These are phyloP conservation scores for Macrobrachium nipponense DNA, from an alignment of 1,140 invertebrate genomes.

Conservation along the genomic window DNA sequence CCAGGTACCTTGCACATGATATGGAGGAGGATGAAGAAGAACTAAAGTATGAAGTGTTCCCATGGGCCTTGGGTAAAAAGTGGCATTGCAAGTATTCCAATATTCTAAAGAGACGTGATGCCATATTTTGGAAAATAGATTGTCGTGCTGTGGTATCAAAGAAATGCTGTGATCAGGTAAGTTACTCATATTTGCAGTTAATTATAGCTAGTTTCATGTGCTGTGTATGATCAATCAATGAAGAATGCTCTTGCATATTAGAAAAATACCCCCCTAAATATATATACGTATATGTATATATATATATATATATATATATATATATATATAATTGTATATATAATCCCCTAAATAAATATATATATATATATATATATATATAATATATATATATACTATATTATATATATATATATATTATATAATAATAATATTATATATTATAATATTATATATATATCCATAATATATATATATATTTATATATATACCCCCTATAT, in stretches of 20 bases:
- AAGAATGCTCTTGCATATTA: too few relatives aligned
- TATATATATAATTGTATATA: slow-evolving; percentile 25
- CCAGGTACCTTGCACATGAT: slow-evolving; percentile 73
- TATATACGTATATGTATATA: too few relatives aligned
- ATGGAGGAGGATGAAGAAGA: slow-evolving; percentile 76
- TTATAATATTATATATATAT: too few relatives aligned
- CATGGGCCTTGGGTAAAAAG: slow-evolving; percentile 70
- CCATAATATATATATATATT: too few relatives aligned
- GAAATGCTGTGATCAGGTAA: slow-evolving; percentile 72
- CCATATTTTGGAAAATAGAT: slow-evolving; percentile 70
- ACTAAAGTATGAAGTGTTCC: slow-evolving; percentile 71
- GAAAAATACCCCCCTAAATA: too few relatives aligned
- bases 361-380: too few relatives aligned
- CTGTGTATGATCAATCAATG: slow-evolving; percentile 2
- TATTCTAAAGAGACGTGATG: slow-evolving; percentile 69
- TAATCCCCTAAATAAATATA: slow-evolving; percentile 2
- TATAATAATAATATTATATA: not conserved
- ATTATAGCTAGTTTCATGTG: not conserved
- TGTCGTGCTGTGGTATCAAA: slow-evolving; percentile 72
- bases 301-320: slow-evolving; percentile 27
- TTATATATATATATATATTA: not conserved
- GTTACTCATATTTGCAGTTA: not conserved
- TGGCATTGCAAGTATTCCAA: slow-evolving; percentile 68
- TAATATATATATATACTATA: not conserved
- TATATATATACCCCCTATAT: too few relatives aligned